These are phyloP conservation scores for Oryctolagus cuniculus DNA, from an alignment of 2,113 vertebrate species.

Conservation along the genomic window DNA sequence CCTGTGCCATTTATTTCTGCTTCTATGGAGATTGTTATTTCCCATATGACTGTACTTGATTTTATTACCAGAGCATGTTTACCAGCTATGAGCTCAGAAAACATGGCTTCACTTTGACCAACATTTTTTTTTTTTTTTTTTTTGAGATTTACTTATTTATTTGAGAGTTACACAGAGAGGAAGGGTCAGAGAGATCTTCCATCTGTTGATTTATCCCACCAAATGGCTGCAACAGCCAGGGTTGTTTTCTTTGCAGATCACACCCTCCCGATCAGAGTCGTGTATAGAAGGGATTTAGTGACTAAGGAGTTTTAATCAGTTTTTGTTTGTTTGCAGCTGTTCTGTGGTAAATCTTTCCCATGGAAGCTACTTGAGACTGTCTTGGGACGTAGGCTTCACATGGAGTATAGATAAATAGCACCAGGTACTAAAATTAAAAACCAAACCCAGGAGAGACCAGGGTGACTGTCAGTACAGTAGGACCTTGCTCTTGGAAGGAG, in stretches of 20 bases:
- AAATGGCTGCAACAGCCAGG: no score
- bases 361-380: neutral
- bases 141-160: no score
- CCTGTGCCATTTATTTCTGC: neutral
- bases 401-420: neutral
- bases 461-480: neutral
- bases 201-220: no score
- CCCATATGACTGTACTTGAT: neutral
- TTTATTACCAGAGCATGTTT: neutral
- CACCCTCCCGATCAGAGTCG: neutral
- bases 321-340: neutral
- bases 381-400: neutral
- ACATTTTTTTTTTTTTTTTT: neutral
- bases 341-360: neutral
- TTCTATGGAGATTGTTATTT: neutral
- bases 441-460: neutral
- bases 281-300: neutral
- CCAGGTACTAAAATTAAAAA: conserved; percentile 4
- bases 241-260: neutral
- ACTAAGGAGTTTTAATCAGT: neutral
- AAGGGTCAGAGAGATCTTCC: no score
- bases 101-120: neutral
- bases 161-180: no score
- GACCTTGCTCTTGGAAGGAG: neutral
- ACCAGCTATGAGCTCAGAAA: neutral